Conservation (phyloP, 2,888 invertebrate species). For the Rotaria socialis region DNA sequence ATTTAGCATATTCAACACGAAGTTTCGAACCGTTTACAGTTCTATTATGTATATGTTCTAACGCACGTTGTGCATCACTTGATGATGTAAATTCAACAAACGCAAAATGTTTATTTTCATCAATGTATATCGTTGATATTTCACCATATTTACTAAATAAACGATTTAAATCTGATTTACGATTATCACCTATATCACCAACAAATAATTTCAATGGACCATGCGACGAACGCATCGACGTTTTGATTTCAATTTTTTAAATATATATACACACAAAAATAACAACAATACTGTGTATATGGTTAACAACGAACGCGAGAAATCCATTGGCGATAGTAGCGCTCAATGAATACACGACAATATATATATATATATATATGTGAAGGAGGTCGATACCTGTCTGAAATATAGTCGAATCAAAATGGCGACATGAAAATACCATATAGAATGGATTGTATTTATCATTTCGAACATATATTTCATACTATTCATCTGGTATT, state of each 20-base stretch:
- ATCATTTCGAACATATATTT: neutral
- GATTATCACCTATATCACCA: conserved; percentile 2
- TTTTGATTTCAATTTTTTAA: neutral
- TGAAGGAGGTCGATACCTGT: conserved; percentile 16
- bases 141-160: neutral
- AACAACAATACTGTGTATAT: neutral
- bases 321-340: neutral
- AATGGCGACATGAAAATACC: neutral
- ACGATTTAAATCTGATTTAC: neutral
- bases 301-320: neutral
- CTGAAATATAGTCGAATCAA: neutral
- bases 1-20: conserved; percentile 4
- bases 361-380: neutral
- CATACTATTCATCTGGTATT: no score
- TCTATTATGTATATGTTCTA: neutral
- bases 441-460: neutral
- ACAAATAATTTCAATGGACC: neutral
- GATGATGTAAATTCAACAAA: conserved; percentile 9
- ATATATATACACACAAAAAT: no score
- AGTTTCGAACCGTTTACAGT: neutral
- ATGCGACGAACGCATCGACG: neutral
- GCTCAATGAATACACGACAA: neutral
- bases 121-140: neutral
- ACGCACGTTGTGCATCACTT: neutral
- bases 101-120: neutral